Base-by-base conservation (phyloP, 2,888 invertebrate species). In the Clunio marinus region DNA sequence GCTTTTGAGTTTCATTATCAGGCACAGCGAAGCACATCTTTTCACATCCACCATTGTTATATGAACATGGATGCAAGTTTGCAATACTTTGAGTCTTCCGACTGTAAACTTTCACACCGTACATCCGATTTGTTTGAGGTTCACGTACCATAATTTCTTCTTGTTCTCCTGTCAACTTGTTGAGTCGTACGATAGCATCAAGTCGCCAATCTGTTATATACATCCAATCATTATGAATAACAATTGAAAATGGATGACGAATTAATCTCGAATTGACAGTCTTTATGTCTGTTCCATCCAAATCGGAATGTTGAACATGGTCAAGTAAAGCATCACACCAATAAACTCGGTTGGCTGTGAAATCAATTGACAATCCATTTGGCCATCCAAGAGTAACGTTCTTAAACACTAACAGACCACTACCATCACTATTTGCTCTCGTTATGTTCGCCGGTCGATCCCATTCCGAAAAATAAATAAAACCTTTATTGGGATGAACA, bases 271-370 rank as follows among this genome's bases (percentile, higher is more conserved):
- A 94, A 74, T 88, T 90, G 0, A 97, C 89, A 0, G 95, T 96
- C 73, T 87, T 88, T 0, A 96, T 90, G 76, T 96, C 94, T 0
- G 86, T 87, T 0, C 97, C 97, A 75, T 96, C 93, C 2, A 96
- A 81, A 73, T 89, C 89, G 0, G 95, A 88, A 76, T 96, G 95
- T 75, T 96, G 96, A 0, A 97, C 94, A 78, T 97, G 96, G 78
- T 98, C 97, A 5, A 97, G 81, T 1, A 96, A 80, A 2, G 97
- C 97, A 76, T 98, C 98, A 75, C 96, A 96, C 97, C 98, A 98
- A 78, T 97, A 98, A 0, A 98, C 82, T 13, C 96, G 83, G 77
- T 96, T 90, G 17, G 86, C 85, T 37, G 84, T 84, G 75, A 92
- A 94, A 78, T 98, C 98, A 71, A 98, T 91, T 1, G 95, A 92